phyloP scores from a whole-genome alignment of 1,140 invertebrate species.

The Anthonomus grandis region DNA sequence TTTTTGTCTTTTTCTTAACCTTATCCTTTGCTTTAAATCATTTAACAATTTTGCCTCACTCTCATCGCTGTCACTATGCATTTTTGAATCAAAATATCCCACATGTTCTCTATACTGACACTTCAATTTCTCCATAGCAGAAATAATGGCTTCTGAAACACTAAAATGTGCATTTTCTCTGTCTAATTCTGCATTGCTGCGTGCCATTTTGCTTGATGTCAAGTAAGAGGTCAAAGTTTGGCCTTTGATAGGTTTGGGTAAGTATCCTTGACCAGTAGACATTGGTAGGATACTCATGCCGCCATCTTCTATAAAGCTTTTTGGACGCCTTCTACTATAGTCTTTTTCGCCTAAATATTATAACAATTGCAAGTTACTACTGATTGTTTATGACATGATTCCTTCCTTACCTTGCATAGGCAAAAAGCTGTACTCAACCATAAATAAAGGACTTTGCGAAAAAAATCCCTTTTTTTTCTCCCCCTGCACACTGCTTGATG shows the following conservation, averaged over 20 bases:
- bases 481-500: no score
- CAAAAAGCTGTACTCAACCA: slow-evolving; percentile 44
- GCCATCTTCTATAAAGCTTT: slow-evolving; percentile 64
- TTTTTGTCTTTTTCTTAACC: slow-evolving; percentile 56
- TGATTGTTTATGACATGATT: no score
- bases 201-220: slow-evolving; percentile 66
- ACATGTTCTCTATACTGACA: slow-evolving; percentile 44
- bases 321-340: slow-evolving; percentile 52
- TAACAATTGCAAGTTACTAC: slow-evolving; percentile 1
- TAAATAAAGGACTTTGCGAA: slow-evolving; percentile 29
- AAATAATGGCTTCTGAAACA: slow-evolving; percentile 80
- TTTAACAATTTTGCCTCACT: slow-evolving; percentile 60
- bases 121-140: slow-evolving; percentile 73
- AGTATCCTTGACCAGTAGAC: slow-evolving; percentile 55
- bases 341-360: slow-evolving; percentile 52
- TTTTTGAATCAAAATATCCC: slow-evolving; percentile 51
- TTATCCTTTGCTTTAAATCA: slow-evolving; percentile 62
- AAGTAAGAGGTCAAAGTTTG: slow-evolving; percentile 74
- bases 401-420: slow-evolving; percentile 54
- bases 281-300: slow-evolving; percentile 57
- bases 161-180: slow-evolving; percentile 85
- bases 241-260: slow-evolving; percentile 64
- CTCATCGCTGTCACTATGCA: slow-evolving; percentile 59
- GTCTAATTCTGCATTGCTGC: slow-evolving; percentile 73
- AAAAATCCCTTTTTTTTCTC: slow-evolving; percentile 13